These are phyloP conservation scores for Neogale vison DNA, from an alignment of 2,113 vertebrate genomes.

Conservation along the genomic window DNA sequence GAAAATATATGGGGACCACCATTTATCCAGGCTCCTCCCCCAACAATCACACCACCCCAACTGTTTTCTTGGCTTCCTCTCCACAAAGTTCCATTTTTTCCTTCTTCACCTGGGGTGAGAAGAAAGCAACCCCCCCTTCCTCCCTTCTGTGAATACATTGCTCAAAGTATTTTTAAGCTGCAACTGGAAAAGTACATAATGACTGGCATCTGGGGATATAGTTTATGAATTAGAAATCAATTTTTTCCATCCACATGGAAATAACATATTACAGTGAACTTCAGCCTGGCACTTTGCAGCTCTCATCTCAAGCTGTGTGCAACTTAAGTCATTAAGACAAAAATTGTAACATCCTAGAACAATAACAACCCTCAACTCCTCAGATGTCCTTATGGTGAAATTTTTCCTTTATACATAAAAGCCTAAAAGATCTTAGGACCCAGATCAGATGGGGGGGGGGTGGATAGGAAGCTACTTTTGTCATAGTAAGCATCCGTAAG, in stretches of 20 bases:
- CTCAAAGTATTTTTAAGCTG: constrained; percentile 58
- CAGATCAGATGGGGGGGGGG: neutral
- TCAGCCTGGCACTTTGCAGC: constrained; percentile 64
- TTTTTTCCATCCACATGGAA: constrained; percentile 67
- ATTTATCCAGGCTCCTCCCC: constrained; percentile 73
- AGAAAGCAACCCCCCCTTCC: constrained; percentile 52
- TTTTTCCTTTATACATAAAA: constrained; percentile 21
- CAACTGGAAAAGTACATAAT: constrained; percentile 55
- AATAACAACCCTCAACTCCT: constrained; percentile 25
- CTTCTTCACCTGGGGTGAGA: constrained; percentile 74
- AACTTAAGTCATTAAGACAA: constrained; percentile 52
- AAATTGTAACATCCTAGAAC: constrained; percentile 45
- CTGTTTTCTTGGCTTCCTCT: constrained; percentile 75
- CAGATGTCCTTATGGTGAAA: constrained; percentile 1
- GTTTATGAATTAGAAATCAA: constrained; percentile 75
- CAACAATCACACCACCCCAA: constrained; percentile 75
- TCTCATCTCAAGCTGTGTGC: constrained; percentile 63
- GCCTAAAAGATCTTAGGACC: constrained; percentile 43
- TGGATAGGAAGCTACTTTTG: neutral
- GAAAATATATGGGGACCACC: constrained; percentile 78
- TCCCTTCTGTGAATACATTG: constrained; percentile 53
- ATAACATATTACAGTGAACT: constrained; percentile 64
- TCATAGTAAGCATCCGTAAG: constrained; percentile 22
- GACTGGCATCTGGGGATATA: constrained; percentile 51
- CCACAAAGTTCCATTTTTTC: constrained; percentile 72